phyloP scores from a whole-genome alignment of 2,888 invertebrate genomes.

The Ctena decussata region DNA sequence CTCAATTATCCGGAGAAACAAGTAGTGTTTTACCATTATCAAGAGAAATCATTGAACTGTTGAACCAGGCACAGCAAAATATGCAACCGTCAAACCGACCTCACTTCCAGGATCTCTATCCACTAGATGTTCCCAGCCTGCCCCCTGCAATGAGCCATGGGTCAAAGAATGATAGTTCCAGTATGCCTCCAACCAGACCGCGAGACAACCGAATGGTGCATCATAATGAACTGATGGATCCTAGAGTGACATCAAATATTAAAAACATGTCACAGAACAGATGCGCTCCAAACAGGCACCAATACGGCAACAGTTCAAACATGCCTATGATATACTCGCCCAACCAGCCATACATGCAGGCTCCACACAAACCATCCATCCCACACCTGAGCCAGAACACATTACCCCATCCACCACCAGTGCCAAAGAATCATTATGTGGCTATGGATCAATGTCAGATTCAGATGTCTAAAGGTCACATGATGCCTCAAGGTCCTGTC shows the following conservation, averaged over 20 bases:
- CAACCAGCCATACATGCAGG: constrained; percentile 58
- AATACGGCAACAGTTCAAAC: constrained; percentile 34
- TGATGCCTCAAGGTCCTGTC: constrained; percentile 47
- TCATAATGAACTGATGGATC: constrained; percentile 7
- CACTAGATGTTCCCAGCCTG: constrained; percentile 10
- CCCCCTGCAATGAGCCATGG: constrained; percentile 25
- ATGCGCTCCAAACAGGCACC: constrained; percentile 43
- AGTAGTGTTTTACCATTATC: constrained; percentile 36
- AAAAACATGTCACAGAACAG: constrained; percentile 49
- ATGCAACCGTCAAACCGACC: constrained; percentile 57
- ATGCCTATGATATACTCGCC: constrained; percentile 54
- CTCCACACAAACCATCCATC: constrained; percentile 57
- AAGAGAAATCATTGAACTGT: constrained; percentile 60
- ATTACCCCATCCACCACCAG: constrained; percentile 47
- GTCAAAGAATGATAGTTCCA: constrained; percentile 25
- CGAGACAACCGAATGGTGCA: constrained; percentile 49
- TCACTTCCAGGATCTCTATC: constrained; percentile 47
- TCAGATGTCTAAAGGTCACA: constrained; percentile 38
- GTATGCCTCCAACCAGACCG: constrained; percentile 47
- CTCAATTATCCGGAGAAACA: neutral
- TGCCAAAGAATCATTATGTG: constrained; percentile 56
- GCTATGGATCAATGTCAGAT: constrained; percentile 45
- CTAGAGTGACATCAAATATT: constrained; percentile 68
- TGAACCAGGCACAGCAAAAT: constrained; percentile 61
- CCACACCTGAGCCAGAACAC: constrained; percentile 54